Evolutionary conservation across 2,797 vertebrate species (phyloP), one percentile per base, ranked within the genome.

Genomic region (Labroides dimidiatus): DNA sequence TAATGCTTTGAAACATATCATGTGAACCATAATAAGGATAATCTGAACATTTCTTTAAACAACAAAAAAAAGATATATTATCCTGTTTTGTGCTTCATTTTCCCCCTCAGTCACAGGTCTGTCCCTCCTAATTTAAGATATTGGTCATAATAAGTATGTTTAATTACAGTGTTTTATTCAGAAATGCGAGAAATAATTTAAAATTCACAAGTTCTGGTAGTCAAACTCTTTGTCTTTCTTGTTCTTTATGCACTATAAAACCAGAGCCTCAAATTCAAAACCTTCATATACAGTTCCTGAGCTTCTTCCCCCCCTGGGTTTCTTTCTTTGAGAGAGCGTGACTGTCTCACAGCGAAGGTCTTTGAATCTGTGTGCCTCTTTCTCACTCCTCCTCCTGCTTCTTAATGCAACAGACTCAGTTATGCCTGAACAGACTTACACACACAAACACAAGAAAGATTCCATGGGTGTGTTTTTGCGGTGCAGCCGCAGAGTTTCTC

Each of bases 81-180:
- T 33, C 8, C 4, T 6, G 4, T 33, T 33, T 8, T 33, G 30
- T 33, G 20, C 16, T 53, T 11, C 50, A 15, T 58, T 44, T 50
- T 12, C 11, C 14, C 52, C 24, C 14, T 55, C 24, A 27, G 3
- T 55, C 49, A 48, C 36, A 50, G 64, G 21, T 30, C 47, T 72
- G 49, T 59, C 43, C 20, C 59, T 60, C 24, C 33, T 54, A 50
- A 72, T 47, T 50, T 2, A 33, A 33, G 54, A 48, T 52, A 68
- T 21, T 24, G 6, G 19, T 56, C 47, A 77, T 80, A 63, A 85
- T 61, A 57, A 55, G 81, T 77, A 52, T 7, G 19, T 81, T 68
- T 72, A 72, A 78, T 83, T 75, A 74, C 30, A 4, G 8, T 33
- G 30, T 33, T 33, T 33, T 33, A 7, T 33, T 33, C 30, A 33